Percentiles rank a stretch among this genome's conserved stretches.
Evolutionary conservation across 64 coral and sea anemone species (phyloP).

Genomic region (Montipora efflorescens): DNA sequence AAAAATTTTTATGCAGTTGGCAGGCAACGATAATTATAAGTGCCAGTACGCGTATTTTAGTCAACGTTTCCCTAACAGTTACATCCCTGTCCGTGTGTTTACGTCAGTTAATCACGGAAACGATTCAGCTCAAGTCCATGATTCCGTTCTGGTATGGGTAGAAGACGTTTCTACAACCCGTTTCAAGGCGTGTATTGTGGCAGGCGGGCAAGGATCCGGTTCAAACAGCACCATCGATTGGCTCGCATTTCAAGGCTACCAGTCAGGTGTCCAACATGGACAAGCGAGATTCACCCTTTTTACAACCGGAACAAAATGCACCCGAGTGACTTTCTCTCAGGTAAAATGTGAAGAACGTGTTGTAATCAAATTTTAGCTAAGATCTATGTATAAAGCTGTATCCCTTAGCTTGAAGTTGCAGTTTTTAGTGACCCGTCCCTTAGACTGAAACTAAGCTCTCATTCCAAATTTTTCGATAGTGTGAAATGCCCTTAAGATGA

Average conservation of each 20-base stretch:
- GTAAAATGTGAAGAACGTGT: neutral
- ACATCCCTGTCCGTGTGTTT: neutral
- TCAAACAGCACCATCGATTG: neutral
- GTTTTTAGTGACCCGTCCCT: no score
- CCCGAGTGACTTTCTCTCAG: neutral
- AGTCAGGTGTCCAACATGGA: no score
- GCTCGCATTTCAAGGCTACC: no score
- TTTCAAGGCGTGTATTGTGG: slow-evolving; percentile 16
- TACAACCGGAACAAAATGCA: no score
- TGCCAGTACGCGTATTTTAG: slow-evolving; percentile 1
- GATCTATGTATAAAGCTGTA: no score
- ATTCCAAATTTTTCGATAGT: no score
- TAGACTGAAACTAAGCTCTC: no score
- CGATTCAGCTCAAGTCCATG: neutral
- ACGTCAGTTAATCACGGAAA: neutral
- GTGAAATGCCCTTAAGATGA: no score
- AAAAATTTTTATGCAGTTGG: neutral
- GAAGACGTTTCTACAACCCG: neutral
- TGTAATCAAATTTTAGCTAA: neutral
- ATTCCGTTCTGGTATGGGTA: neutral
- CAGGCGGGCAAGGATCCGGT: neutral
- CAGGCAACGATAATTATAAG: neutral
- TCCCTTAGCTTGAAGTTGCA: no score
- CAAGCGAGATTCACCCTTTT: no score
- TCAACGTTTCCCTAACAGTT: neutral